Evolutionary conservation across 2,113 vertebrate genomes (phyloP).

Genomic region (Syngnathoides biaculeatus): DNA sequence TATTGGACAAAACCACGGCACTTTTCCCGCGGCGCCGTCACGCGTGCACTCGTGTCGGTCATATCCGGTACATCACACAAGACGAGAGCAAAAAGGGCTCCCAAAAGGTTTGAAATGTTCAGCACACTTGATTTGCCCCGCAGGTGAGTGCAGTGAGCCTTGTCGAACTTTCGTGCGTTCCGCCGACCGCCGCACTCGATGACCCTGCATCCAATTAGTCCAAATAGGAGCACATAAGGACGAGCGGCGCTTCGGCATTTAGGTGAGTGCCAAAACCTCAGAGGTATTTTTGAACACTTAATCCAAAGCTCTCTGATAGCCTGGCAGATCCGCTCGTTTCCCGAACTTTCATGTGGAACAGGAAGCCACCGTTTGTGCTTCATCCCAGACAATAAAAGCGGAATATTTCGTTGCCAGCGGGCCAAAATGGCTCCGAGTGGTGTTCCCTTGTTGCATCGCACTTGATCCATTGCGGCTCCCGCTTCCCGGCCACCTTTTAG

Average conservation of each 20-base stretch:
- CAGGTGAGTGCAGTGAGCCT: not conserved
- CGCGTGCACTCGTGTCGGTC: too few relatives aligned
- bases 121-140: not conserved
- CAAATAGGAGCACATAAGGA: not conserved
- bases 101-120: too few relatives aligned
- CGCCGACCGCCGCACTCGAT: not conserved
- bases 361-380: not conserved
- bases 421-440: conserved; percentile 8
- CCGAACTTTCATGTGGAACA: not conserved
- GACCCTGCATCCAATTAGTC: not conserved
- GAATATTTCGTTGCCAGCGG: not conserved
- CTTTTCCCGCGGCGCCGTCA: too few relatives aligned
- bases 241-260: not conserved
- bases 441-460: not conserved
- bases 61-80: too few relatives aligned
- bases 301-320: conserved; percentile 5
- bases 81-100: too few relatives aligned
- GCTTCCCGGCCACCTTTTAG: too few relatives aligned
- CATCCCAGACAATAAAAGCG: not conserved
- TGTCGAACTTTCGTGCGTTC: not conserved
- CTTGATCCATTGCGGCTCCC: not conserved
- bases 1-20: too few relatives aligned
- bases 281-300: not conserved
- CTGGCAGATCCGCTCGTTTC: not conserved
- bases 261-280: not conserved